Evolutionary conservation across 2,797 vertebrate genomes (phyloP).

Genomic region (Sebastes variabilis): DNA sequence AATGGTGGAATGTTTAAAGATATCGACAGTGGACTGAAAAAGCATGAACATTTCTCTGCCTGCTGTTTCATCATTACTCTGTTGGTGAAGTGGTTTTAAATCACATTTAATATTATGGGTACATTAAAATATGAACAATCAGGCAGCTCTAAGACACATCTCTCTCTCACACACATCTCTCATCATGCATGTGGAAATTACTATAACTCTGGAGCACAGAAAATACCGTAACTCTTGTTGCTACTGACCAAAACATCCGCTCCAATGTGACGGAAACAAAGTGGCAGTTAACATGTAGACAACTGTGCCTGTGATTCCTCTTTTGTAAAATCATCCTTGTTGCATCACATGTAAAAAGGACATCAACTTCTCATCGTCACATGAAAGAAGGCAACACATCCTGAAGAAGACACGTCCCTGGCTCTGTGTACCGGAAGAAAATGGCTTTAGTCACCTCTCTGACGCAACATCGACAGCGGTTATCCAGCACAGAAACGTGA

Average conservation of each 20-base stretch:
- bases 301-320: constrained; percentile 33
- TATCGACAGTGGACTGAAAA: constrained; percentile 35
- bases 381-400: constrained; percentile 55
- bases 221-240: constrained; percentile 27
- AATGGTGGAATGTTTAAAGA: constrained; percentile 43
- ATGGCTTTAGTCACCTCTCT: constrained; percentile 75
- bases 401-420: constrained; percentile 54
- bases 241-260: constrained; percentile 14
- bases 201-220: constrained; percentile 28
- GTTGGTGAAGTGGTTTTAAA: constrained; percentile 10
- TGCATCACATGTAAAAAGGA: constrained; percentile 62
- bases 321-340: constrained; percentile 50
- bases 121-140: constrained; percentile 27
- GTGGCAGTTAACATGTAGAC: constrained; percentile 24
- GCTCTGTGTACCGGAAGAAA: constrained; percentile 72
- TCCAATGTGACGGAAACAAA: constrained; percentile 13
- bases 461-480: neutral
- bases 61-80: constrained; percentile 7
- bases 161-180: constrained; percentile 11
- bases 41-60: neutral
- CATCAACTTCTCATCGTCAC: constrained; percentile 32
- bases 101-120: constrained; percentile 18
- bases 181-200: constrained; percentile 51
- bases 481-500: constrained; percentile 23
- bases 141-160: constrained; percentile 24